These are phyloP conservation scores for Oreochromis tanganicae DNA, from an alignment of 2,113 vertebrate species.

Conservation along the genomic window DNA sequence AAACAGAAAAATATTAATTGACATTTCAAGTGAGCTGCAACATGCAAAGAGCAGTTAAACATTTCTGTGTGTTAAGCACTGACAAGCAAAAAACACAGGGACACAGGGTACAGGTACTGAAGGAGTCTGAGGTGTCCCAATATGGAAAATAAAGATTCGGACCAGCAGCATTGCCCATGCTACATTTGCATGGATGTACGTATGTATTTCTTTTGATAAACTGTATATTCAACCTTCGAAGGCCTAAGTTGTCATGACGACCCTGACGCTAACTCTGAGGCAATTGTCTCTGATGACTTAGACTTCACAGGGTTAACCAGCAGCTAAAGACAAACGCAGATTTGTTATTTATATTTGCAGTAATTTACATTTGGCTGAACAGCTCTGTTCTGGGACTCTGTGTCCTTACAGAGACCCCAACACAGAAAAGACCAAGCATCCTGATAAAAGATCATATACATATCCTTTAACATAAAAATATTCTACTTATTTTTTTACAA, in stretches of 20 bases:
- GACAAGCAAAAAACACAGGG: background rate
- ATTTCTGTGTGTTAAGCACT: background rate
- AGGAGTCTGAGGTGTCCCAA: background rate
- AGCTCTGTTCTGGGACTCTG: background rate
- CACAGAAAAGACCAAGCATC: background rate
- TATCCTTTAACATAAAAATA: background rate
- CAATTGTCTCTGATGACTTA: background rate
- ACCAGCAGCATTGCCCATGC: background rate
- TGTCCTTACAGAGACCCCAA: background rate
- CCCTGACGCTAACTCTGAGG: background rate
- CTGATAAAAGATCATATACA: background rate
- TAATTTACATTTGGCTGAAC: background rate
- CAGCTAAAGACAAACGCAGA: accelerated
- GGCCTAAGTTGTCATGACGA: background rate
- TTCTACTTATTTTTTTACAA: background rate
- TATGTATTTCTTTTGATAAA: background rate
- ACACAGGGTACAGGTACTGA: background rate
- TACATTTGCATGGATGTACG: background rate
- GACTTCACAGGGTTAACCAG: background rate
- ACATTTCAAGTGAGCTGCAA: background rate
- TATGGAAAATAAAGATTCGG: background rate
- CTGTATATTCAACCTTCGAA: background rate
- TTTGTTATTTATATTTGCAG: background rate
- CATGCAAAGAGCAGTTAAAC: background rate
- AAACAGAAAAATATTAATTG: background rate